phyloP scores from a whole-genome alignment of 2,113 vertebrate genomes.

The Coturnix japonica region DNA sequence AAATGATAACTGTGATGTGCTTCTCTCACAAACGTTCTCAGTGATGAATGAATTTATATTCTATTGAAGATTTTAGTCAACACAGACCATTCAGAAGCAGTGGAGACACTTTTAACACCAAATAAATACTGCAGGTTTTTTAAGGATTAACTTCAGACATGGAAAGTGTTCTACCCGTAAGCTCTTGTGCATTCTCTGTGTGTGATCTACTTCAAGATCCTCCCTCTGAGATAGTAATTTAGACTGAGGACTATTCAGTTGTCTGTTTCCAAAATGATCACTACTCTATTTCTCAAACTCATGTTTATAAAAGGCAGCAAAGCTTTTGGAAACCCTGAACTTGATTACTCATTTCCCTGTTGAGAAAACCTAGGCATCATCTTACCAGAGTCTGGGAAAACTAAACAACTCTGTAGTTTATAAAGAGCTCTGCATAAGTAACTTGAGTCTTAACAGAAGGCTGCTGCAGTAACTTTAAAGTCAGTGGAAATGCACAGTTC shows the following conservation, averaged over 20 bases:
- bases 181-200: neutral
- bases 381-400: neutral
- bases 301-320: neutral
- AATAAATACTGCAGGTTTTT: neutral
- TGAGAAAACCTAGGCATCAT: neutral
- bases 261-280: neutral
- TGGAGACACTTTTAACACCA: neutral
- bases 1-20: accelerated
- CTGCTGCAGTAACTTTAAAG: neutral
- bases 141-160: neutral
- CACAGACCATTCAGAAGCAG: neutral
- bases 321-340: neutral
- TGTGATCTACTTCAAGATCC: neutral
- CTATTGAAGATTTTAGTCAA: neutral
- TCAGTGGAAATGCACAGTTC: neutral
- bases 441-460: neutral
- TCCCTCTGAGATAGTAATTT: neutral
- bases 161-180: neutral
- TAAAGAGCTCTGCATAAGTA: neutral
- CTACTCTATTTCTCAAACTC: neutral
- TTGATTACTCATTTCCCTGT: neutral
- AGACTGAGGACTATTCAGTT: neutral
- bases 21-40: neutral
- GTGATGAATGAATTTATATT: neutral
- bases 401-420: neutral